These are phyloP conservation scores for Carabus problematicus DNA, from an alignment of 2,888 invertebrate genomes.

Conservation along the genomic window DNA sequence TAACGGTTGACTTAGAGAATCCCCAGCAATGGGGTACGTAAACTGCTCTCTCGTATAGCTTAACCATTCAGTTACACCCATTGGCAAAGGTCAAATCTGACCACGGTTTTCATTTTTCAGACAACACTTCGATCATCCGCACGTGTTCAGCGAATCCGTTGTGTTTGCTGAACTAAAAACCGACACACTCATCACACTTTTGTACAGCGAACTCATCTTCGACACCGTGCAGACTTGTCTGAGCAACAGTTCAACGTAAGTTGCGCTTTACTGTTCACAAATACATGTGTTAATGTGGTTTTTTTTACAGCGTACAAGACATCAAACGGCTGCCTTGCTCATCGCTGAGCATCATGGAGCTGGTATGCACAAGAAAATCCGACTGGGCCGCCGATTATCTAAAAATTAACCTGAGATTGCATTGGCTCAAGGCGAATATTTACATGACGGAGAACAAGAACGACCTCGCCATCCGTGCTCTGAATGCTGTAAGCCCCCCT, in stretches of 20 bases:
- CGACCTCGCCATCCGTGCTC: slow-evolving; percentile 61
- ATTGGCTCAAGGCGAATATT: slow-evolving; percentile 65
- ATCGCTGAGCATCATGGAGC: slow-evolving; percentile 60
- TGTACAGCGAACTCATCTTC: slow-evolving; percentile 64
- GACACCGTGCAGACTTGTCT: slow-evolving; percentile 47
- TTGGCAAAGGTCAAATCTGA: slow-evolving; percentile 38
- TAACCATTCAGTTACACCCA: slow-evolving; percentile 35
- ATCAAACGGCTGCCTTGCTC: slow-evolving; percentile 54
- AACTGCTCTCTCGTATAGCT: slow-evolving; percentile 4
- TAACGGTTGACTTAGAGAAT: too few relatives aligned
- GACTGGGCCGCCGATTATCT: slow-evolving; percentile 60
- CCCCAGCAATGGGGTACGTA: too few relatives aligned
- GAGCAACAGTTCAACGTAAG: slow-evolving; percentile 35
- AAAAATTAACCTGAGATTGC: slow-evolving; percentile 60
- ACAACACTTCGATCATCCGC: slow-evolving; percentile 63
- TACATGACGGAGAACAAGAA: slow-evolving; percentile 63
- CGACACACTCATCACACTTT: slow-evolving; percentile 62
- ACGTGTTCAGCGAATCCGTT: slow-evolving; percentile 57
- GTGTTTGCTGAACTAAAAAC: slow-evolving; percentile 57
- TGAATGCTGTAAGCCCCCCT: slow-evolving; percentile 59
- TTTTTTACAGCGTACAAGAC: slow-evolving; percentile 17
- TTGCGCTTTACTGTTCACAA: slow-evolving; percentile 3
- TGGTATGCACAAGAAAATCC: slow-evolving; percentile 59
- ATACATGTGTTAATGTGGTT: neutral
- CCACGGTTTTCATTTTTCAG: slow-evolving; percentile 51